A percentile compares a stretch with the other conserved stretches of the same genome.
These are phyloP conservation scores for Myocastor coypus DNA, from an alignment of 2,113 vertebrate genomes.

Conservation along the genomic window DNA sequence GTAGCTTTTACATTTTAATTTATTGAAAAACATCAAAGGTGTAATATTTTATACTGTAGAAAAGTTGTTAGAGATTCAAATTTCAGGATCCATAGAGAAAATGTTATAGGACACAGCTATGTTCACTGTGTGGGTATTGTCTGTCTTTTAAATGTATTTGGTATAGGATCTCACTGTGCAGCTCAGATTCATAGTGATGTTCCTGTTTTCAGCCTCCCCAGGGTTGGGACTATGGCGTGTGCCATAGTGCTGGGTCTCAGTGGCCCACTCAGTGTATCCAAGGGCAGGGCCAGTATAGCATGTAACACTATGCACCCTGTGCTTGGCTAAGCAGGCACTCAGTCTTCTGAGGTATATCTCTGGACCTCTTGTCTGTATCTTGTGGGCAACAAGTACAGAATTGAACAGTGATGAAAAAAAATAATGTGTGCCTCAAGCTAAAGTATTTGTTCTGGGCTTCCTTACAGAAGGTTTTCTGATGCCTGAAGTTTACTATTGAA, in stretches of 20 bases:
- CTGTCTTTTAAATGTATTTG: no score
- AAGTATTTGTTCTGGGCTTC: neutral
- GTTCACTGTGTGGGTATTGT: neutral
- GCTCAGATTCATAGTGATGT: no score
- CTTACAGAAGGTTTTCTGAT: neutral
- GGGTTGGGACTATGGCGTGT: no score
- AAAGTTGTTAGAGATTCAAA: constrained; percentile 6
- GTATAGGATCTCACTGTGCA: no score
- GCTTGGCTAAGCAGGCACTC: no score
- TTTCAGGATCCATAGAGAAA: neutral
- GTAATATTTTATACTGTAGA: neutral
- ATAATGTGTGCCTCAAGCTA: neutral
- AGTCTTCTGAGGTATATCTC: no score
- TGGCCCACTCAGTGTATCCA: no score
- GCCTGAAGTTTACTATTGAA: neutral
- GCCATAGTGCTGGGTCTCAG: no score
- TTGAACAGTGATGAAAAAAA: neutral
- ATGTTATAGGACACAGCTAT: neutral
- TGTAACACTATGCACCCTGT: no score
- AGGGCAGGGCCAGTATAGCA: no score
- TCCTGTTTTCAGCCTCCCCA: no score
- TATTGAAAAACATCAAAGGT: neutral
- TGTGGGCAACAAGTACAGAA: neutral
- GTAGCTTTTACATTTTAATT: neutral
- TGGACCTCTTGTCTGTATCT: neutral